Percentiles rank a stretch among this genome's conserved stretches.
phyloP scores from a whole-genome alignment of 2,888 invertebrate genomes.

The Chelonus formosanus region DNA sequence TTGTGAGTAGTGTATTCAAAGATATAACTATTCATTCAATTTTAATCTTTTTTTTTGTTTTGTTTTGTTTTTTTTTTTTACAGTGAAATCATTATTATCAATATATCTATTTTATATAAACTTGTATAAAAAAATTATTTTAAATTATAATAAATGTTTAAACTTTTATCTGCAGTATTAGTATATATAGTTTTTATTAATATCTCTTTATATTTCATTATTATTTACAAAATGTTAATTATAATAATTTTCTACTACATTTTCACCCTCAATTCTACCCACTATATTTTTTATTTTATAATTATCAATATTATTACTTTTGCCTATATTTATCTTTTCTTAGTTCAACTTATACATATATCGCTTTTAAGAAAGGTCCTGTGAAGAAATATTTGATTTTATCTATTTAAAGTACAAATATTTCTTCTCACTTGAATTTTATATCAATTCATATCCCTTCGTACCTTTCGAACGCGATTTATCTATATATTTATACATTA shows the following conservation, averaged over 20 bases:
- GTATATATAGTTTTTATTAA: conserved; percentile 61
- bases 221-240: conserved; percentile 65
- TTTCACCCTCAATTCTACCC: conserved; percentile 55
- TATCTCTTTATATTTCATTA: conserved; percentile 56
- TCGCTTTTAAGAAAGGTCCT: conserved; percentile 38
- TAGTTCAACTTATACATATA: conserved; percentile 46
- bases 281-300: conserved; percentile 47
- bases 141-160: conserved; percentile 25
- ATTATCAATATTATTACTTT: conserved; percentile 34
- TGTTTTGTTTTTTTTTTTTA: neutral
- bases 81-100: conserved; percentile 1
- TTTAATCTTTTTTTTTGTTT: conserved; percentile 12
- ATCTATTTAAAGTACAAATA: conserved; percentile 5
- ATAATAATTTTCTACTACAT: conserved; percentile 45
- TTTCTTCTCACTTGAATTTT: conserved; percentile 19
- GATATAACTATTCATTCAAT: conserved; percentile 6
- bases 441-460: conserved; percentile 27
- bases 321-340: conserved; percentile 45
- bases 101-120: neutral
- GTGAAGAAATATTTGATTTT: neutral
- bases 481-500: neutral
- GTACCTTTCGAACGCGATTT: conserved; percentile 19
- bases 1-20: conserved; percentile 37
- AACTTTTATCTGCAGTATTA: conserved; percentile 47
- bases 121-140: conserved; percentile 18